Conservation (phyloP, 2,888 invertebrate species). For the Lycaena phlaeas region DNA sequence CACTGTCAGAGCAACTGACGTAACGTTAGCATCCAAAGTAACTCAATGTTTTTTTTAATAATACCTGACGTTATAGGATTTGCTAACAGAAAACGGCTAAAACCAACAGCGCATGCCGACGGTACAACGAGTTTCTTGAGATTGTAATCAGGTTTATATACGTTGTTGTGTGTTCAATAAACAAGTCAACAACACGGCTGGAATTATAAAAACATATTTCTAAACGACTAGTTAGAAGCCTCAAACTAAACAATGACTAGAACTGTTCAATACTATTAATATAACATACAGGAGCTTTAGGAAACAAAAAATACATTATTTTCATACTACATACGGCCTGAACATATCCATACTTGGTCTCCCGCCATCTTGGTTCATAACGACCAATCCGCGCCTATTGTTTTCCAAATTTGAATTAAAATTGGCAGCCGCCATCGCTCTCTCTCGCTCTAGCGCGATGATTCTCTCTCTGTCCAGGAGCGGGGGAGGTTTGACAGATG, state of each 20-base stretch:
- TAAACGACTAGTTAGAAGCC: background rate
- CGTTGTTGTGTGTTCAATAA: no score
- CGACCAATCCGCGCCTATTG: conserved; percentile 56
- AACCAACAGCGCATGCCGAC: no score
- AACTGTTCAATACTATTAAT: background rate
- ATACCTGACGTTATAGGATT: no score
- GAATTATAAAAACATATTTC: no score
- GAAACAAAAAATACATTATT: conserved; percentile 43
- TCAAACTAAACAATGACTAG: conserved; percentile 6
- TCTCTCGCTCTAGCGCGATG: conserved; percentile 58
- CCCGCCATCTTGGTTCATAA: conserved; percentile 60
- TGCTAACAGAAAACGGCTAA: no score
- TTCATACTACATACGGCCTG: conserved; percentile 70
- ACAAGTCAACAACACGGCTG: no score
- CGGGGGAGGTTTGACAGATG: conserved; percentile 60
- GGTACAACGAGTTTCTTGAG: no score
- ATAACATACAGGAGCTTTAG: background rate
- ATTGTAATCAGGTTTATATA: no score
- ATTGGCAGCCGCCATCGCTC: conserved; percentile 65
- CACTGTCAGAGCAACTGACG: no score
- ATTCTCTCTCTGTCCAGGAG: conserved; percentile 65
- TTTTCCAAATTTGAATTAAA: conserved; percentile 68
- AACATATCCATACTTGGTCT: conserved; percentile 60
- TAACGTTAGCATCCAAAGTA: no score
- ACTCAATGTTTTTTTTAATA: no score